Evolutionary conservation across 2,888 invertebrate genomes (phyloP).

Genomic region (Trissolcus brochymenae): DNA sequence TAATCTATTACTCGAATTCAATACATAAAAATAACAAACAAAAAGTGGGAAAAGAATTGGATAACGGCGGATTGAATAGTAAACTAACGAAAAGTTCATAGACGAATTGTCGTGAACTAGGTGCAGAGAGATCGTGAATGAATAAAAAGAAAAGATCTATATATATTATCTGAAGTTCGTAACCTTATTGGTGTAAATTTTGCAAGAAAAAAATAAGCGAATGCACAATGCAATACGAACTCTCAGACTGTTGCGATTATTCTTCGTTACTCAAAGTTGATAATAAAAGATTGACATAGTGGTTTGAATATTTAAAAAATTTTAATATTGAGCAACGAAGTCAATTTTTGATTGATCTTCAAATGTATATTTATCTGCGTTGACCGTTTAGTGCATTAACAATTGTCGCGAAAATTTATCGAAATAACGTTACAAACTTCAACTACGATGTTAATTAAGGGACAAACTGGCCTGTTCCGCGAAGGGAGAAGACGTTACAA

Average conservation of each 20-base stretch:
- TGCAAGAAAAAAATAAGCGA: constrained; percentile 7
- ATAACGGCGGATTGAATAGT: constrained; percentile 8
- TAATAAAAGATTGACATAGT: constrained; percentile 45
- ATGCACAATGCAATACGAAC: constrained; percentile 47
- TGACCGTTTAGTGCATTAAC: constrained; percentile 48
- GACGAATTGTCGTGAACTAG: constrained; percentile 1
- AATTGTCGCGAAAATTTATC: constrained; percentile 41
- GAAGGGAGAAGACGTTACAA: constrained; percentile 45
- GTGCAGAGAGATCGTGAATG: constrained; percentile 1
- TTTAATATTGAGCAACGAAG: constrained; percentile 50
- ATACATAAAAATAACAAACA: constrained; percentile 32
- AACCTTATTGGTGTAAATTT: constrained; percentile 55
- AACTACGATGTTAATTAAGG: constrained; percentile 45
- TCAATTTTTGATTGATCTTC: constrained; percentile 49
- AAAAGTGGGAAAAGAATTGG: constrained; percentile 16
- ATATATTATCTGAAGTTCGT: constrained; percentile 55
- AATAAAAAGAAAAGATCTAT: constrained; percentile 8
- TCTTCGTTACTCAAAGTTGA: constrained; percentile 50
- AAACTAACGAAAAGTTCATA: constrained; percentile 30
- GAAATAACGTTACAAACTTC: constrained; percentile 56
- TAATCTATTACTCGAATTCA: constrained; percentile 63
- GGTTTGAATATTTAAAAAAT: constrained; percentile 48
- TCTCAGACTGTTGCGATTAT: constrained; percentile 53
- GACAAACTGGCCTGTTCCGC: constrained; percentile 31
- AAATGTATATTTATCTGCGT: constrained; percentile 43